Percentiles rank a stretch among this genome's conserved stretches.
phyloP scores from a whole-genome alignment of 2,113 vertebrate genomes.

The Crypturellus undulatus region DNA sequence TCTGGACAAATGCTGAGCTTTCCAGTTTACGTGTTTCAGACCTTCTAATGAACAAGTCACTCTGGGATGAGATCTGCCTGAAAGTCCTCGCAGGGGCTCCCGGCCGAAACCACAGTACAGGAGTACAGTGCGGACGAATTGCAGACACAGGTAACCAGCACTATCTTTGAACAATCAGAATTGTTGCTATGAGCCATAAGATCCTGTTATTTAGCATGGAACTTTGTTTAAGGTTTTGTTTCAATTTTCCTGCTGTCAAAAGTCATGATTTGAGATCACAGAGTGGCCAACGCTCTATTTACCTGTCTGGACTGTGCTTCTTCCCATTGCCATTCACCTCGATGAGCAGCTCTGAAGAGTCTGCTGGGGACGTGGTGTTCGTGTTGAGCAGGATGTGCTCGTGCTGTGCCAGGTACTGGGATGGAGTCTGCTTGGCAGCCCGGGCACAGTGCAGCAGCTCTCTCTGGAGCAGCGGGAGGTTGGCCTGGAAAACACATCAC shows the following conservation, averaged over 20 bases:
- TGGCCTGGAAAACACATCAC: slow-evolving; percentile 84
- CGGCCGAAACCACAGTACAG: neutral
- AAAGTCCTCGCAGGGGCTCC: neutral
- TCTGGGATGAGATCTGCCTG: neutral
- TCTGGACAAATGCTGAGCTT: neutral
- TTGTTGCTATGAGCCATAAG: rapidly evolving
- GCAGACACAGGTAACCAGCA: rapidly evolving
- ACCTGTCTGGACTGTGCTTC: slow-evolving; percentile 94
- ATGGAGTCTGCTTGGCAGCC: slow-evolving; percentile 97
- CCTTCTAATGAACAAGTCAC: neutral
- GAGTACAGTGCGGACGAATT: neutral
- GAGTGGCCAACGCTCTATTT: neutral
- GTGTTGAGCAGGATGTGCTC: slow-evolving; percentile 97
- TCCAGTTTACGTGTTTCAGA: neutral
- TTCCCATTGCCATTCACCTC: slow-evolving; percentile 90
- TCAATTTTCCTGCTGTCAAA: neutral
- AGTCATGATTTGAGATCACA: rapidly evolving
- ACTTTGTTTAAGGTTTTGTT: neutral
- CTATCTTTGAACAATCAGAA: neutral
- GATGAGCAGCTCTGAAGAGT: slow-evolving; percentile 94
- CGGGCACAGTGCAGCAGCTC: slow-evolving; percentile 96
- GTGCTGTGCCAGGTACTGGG: slow-evolving; percentile 97
- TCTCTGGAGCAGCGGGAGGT: slow-evolving; percentile 94
- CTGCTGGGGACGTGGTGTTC: slow-evolving; percentile 87
- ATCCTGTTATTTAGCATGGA: neutral